phyloP scores from a whole-genome alignment of 1,140 invertebrate species.

The Apis florea region DNA sequence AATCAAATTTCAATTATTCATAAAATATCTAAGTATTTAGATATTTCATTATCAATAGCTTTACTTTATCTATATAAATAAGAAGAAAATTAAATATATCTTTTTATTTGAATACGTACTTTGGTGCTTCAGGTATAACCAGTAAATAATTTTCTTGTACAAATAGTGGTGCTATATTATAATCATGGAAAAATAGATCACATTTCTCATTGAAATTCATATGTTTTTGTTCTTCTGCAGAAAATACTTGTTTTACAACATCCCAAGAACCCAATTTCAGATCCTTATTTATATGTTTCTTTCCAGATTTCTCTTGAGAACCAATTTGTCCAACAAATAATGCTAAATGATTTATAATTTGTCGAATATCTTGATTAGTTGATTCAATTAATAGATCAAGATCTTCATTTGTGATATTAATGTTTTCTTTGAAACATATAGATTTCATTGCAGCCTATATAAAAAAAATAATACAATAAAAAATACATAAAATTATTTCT shows the following conservation, averaged over 20 bases:
- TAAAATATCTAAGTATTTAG: too few species aligned
- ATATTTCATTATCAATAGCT: too few species aligned
- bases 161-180: constrained; percentile 96
- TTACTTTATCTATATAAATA: background rate
- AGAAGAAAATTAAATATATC: background rate
- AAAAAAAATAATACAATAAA: background rate
- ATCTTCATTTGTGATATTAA: constrained; percentile 89
- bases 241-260: constrained; percentile 94
- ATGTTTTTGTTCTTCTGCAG: constrained; percentile 88
- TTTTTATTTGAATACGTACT: constrained; percentile 78
- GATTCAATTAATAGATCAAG: constrained; percentile 92
- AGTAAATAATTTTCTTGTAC: constrained; percentile 98
- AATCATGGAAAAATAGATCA: constrained; percentile 98
- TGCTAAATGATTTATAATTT: constrained; percentile 94
- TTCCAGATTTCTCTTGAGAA: constrained; percentile 79
- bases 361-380: constrained; percentile 95
- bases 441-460: constrained; percentile 91
- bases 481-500: background rate
- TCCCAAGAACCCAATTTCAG: constrained; percentile 96
- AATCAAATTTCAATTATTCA: too few species aligned
- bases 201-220: constrained; percentile 94
- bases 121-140: constrained; percentile 85
- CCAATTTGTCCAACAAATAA: constrained; percentile 85
- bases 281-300: constrained; percentile 89
- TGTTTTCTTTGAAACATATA: constrained; percentile 94